Percentiles rank a stretch among this genome's conserved stretches.
These are phyloP conservation scores for Theropithecus gelada DNA, from an alignment of 2,113 vertebrate species.

Conservation along the genomic window DNA sequence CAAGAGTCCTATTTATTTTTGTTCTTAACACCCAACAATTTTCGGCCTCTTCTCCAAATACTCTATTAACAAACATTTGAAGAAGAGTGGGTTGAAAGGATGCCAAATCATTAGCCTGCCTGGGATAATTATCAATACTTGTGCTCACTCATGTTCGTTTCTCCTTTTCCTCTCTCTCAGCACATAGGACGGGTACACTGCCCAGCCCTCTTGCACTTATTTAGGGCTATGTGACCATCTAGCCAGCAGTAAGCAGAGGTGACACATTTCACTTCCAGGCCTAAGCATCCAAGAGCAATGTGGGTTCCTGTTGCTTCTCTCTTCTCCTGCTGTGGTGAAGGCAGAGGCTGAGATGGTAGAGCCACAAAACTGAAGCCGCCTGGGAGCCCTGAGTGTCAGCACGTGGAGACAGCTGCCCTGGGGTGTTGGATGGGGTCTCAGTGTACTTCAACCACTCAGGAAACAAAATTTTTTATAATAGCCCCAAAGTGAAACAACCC, in stretches of 20 bases:
- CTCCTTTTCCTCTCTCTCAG: neutral
- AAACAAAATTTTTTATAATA: slow-evolving; percentile 20
- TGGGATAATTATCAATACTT: neutral
- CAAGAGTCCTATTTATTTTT: slow-evolving; percentile 60
- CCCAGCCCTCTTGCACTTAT: neutral
- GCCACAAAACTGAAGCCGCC: neutral
- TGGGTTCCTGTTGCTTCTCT: neutral
- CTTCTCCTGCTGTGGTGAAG: neutral
- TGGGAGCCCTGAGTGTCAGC: neutral
- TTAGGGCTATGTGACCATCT: neutral
- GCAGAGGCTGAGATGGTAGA: neutral
- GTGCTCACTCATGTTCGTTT: neutral
- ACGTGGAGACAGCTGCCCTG: neutral
- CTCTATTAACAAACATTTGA: slow-evolving; percentile 36
- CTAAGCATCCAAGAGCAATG: neutral
- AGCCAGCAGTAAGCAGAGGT: neutral
- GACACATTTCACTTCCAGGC: neutral
- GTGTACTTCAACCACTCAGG: neutral
- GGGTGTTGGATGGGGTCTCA: neutral
- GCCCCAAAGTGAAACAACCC: neutral
- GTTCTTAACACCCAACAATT: slow-evolving; percentile 34
- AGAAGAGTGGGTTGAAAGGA: slow-evolving; percentile 26
- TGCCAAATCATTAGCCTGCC: slow-evolving; percentile 12
- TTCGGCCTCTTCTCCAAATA: slow-evolving; percentile 34
- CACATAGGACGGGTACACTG: neutral